Percentiles rank a stretch among this genome's conserved stretches.
These are phyloP conservation scores for Parambassis ranga DNA, from an alignment of 2,797 vertebrate species.

Conservation along the genomic window DNA sequence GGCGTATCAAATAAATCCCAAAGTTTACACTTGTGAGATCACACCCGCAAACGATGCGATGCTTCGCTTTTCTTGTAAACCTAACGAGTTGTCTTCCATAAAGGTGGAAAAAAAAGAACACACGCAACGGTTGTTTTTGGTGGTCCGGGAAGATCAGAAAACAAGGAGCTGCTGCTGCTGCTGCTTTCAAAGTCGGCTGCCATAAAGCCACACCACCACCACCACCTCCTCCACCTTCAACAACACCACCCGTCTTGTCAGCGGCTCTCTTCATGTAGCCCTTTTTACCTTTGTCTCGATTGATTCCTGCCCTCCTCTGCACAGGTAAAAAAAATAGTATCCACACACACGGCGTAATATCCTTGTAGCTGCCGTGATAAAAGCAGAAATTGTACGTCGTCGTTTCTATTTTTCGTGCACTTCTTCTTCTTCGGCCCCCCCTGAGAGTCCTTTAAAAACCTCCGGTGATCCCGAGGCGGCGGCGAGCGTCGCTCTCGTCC, in stretches of 20 bases:
- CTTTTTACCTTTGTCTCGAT: conserved; percentile 81
- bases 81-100: conserved; percentile 32
- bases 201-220: conserved; percentile 48
- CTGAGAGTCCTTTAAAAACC: conserved; percentile 51
- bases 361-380: conserved; percentile 43
- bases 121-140: conserved; percentile 33
- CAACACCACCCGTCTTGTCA: conserved; percentile 64
- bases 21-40: conserved; percentile 56
- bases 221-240: conserved; percentile 20
- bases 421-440: conserved; percentile 43
- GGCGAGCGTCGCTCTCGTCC: conserved; percentile 60
- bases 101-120: background rate
- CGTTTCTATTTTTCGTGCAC: conserved; percentile 14
- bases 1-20: conserved; percentile 33
- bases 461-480: conserved; percentile 60
- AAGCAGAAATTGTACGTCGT: conserved; percentile 24
- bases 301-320: conserved; percentile 58
- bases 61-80: conserved; percentile 35
- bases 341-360: conserved; percentile 59
- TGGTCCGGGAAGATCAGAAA: conserved; percentile 56
- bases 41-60: background rate
- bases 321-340: conserved; percentile 57
- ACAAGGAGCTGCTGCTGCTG: conserved; percentile 53
- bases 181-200: conserved; percentile 64
- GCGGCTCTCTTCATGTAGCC: conserved; percentile 62